Base-by-base conservation (phyloP, 2,888 invertebrate genomes). In the Lacanobia wlatinum region DNA sequence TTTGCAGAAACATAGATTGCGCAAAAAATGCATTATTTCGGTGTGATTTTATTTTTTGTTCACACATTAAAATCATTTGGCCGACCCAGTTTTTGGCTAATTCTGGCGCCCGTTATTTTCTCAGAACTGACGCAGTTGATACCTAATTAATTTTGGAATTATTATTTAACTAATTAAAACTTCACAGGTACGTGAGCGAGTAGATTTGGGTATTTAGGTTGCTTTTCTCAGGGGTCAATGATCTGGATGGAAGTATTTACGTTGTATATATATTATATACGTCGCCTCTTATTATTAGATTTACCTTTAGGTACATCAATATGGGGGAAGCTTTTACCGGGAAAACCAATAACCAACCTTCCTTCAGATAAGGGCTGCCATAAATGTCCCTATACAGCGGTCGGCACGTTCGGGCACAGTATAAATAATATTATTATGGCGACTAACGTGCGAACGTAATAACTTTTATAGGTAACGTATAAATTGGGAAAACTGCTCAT, bases 341-440 rank as follows among this genome's bases (percentile, higher is more conserved):
- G 84, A 88, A 91, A 92, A 90, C 91, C 90, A 91, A 92, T 92
- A 92, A 90, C 78, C 84, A 82, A 83, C 84, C 88, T 87, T 84
- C 77, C 75, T 69, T 68, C 28, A 80, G 80, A 73, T 70, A 75
- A 84, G 82, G 80, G 78, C 61, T 74, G 78, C 64, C 81, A 82
- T 80, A 84, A 81, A 76, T 65, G 82, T 74, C 70, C 80, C 78
- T 73, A 73, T 70, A 71, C 73, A 63, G 67, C 63, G 69, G 48
- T 34, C 55, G 56, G 69, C 71, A 80, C 59, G 55, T 73, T 71
- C 59, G 55, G 56, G 34, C 56, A 43, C 16, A 46, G 50, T 62
- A 69, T 68, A 71, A 61, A 71, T 82, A 73, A 72, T 71, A 70
- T 65, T 58, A 68, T 63, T 62, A 70, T 65, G 40, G 71, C 60